Evolutionary conservation across 1,140 invertebrate species (phyloP), one percentile per base, ranked within the genome.

Genomic region (Leptopilina clavipes): DNA sequence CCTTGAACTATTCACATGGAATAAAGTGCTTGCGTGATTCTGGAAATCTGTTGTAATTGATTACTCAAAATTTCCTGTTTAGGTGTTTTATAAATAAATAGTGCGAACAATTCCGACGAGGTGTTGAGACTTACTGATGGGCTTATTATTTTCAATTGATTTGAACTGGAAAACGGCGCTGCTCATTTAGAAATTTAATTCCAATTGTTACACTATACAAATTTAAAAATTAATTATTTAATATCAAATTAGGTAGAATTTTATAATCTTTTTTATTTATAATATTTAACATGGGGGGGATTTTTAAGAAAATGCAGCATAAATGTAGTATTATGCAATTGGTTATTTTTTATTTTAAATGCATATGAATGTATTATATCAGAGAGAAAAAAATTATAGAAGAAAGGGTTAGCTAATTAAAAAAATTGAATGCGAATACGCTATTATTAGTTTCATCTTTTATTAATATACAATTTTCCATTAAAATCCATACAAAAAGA

Each of bases 71-170:
- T 19, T 19, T 31, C 22, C 56, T 25, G 56, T 25, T 65, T 65
- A 31, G 22, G 19, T 31, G 9, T 25, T 65, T 65, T 22, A 31
- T 65, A 10, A 65, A 19, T 65, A 19, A 11, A 25, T 6, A 25
- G 1, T 19, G 56, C 22, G 8, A 65, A 65, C 22, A 11, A 31
- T 14, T 25, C 12, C 12, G 19, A 65, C 19, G 19, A 65, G 56
- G 22, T 65, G 56, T 52, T 6, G 44, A 48, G 12, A 14, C 44
- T 48, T 0, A 48, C 48, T 52, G 48, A 31, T 40, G 6, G n/a
- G 7, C 48, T 52, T 5, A 52, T 52, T 52, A 52, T 12, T 52
- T 52, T 52, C 48, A 52, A 52, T 52, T 52, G 48, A 52, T 52
- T 52, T 17, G 14, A 52, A 17, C 48, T 52, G 48, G 12, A 52